Evolutionary conservation across 1,140 invertebrate species (phyloP).

Genomic region (Nasonia giraulti): DNA sequence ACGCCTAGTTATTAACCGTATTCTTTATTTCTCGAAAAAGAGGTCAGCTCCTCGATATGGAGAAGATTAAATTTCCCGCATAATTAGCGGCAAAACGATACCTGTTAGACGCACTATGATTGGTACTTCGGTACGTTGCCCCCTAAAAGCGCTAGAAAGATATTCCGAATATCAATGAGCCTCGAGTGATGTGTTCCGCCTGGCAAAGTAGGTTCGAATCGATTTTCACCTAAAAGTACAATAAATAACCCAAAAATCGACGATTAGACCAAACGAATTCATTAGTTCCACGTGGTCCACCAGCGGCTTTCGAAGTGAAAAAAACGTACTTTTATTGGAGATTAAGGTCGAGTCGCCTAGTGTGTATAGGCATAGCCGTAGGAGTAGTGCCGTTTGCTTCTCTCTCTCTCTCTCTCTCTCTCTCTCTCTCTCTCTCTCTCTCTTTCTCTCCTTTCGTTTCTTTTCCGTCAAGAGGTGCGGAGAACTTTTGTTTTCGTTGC

Average conservation of each 20-base stretch:
- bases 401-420: background rate
- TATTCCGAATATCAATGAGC: background rate
- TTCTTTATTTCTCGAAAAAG: background rate
- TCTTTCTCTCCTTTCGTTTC: background rate
- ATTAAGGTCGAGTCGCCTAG: background rate
- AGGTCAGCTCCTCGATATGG: background rate
- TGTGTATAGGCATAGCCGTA: background rate
- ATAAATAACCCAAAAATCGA: too few species aligned
- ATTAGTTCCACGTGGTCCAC: too few species aligned
- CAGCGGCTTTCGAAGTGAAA: background rate
- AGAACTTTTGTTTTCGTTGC: background rate
- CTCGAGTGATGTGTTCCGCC: too few species aligned
- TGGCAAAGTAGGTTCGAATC: background rate
- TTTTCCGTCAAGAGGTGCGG: background rate
- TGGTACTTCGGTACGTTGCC: too few species aligned
- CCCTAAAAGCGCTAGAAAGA: background rate
- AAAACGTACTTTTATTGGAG: background rate
- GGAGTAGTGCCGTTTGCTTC: background rate
- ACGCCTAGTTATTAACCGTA: background rate
- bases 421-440: background rate
- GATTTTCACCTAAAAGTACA: background rate
- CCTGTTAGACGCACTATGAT: too few species aligned
- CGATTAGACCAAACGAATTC: too few species aligned
- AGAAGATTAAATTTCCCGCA: background rate
- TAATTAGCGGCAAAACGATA: background rate